phyloP scores from a whole-genome alignment of 1,140 invertebrate genomes.

The Cotesia typhae region DNA sequence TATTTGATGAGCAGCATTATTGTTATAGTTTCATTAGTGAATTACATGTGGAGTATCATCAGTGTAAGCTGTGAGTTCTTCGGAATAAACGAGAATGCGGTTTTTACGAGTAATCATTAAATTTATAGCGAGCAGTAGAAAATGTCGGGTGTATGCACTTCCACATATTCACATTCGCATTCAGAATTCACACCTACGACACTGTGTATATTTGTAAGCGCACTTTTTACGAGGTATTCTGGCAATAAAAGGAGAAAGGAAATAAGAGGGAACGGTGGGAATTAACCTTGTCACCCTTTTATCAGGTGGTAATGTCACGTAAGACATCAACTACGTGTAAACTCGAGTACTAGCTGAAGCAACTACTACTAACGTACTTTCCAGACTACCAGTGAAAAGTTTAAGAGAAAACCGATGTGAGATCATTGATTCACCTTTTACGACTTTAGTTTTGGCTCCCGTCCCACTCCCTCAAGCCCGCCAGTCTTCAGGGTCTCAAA shows the following conservation, averaged over 20 bases:
- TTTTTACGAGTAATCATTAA: conserved; percentile 40
- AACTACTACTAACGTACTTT: conserved; percentile 18
- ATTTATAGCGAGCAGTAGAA: conserved; percentile 36
- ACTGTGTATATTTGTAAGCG: conserved; percentile 18
- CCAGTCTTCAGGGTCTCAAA: not conserved
- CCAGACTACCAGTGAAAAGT: conserved; percentile 14
- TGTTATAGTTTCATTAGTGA: not conserved
- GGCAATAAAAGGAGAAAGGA: conserved; percentile 2
- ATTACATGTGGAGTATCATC: not conserved
- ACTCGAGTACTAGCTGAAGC: not conserved
- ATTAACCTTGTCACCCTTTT: conserved; percentile 41
- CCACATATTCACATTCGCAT: not conserved
- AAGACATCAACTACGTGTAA: conserved; percentile 37
- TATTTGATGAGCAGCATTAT: too few relatives aligned
- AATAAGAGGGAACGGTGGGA: not conserved
- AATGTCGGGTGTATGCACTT: not conserved
- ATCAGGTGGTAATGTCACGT: conserved; percentile 32
- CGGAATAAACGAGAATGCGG: conserved; percentile 3
- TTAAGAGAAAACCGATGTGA: conserved; percentile 10
- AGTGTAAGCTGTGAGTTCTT: too few relatives aligned
- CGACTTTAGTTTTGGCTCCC: conserved; percentile 34
- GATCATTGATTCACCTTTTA: conserved; percentile 36
- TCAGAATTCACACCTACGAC: not conserved
- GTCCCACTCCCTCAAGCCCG: not conserved
- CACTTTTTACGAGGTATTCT: conserved; percentile 4